A percentile compares a stretch with the other conserved stretches of the same genome.
Conservation (phyloP, 2,888 invertebrate genomes). For the Tuberolachnus salignus region DNA sequence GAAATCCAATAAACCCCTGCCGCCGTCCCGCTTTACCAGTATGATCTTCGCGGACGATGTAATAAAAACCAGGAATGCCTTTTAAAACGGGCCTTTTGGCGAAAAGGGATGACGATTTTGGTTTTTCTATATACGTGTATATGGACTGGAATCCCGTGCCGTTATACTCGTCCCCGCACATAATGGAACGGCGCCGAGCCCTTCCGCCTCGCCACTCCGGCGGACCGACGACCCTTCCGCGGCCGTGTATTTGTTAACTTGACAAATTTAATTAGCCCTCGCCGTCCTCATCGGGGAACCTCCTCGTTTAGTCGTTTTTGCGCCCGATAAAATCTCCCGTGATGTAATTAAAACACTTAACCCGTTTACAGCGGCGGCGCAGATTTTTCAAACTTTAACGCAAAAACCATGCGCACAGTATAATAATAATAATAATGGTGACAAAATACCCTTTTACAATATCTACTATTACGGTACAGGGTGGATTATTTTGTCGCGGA, state of each 20-base stretch:
- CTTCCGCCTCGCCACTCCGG: neutral
- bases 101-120: slow-evolving; percentile 56
- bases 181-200: neutral
- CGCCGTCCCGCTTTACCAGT: neutral
- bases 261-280: slow-evolving; percentile 56
- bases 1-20: slow-evolving; percentile 53
- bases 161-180: neutral
- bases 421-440: too few species aligned
- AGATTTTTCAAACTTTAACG: slow-evolving; percentile 29
- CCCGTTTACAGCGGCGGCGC: slow-evolving; percentile 38
- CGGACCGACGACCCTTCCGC: neutral
- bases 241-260: slow-evolving; percentile 46
- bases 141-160: slow-evolving; percentile 33
- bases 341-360: slow-evolving; percentile 55
- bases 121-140: slow-evolving; percentile 33
- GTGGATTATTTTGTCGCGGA: too few species aligned
- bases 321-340: slow-evolving; percentile 36
- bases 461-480: neutral
- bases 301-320: slow-evolving; percentile 48
- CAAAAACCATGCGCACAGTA: neutral
- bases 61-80: slow-evolving; percentile 57
- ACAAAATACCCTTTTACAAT: too few species aligned
- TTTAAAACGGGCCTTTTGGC: slow-evolving; percentile 52
- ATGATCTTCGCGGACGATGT: slow-evolving; percentile 50
- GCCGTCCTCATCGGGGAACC: slow-evolving; percentile 28